A percentile compares a stretch with the other conserved stretches of the same genome.
phyloP scores from a whole-genome alignment of 2,888 invertebrate genomes.

The Lagria hirta region DNA sequence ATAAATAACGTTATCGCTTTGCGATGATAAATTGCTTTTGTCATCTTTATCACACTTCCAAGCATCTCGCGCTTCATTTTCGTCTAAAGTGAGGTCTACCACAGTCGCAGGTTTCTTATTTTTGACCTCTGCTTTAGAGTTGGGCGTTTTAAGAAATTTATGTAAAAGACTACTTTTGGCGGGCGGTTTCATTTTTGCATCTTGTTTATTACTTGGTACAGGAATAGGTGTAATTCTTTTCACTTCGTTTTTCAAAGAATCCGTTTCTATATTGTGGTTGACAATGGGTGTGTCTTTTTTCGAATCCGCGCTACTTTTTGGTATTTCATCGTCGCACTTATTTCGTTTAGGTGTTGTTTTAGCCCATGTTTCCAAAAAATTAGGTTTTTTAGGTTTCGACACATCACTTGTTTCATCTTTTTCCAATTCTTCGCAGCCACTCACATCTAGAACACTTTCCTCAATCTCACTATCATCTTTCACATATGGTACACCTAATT shows the following conservation, averaged over 20 bases:
- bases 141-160: constrained; percentile 26
- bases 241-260: too few relatives aligned
- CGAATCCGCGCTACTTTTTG: constrained; percentile 9
- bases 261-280: too few relatives aligned
- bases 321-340: constrained; percentile 8
- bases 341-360: constrained; percentile 34
- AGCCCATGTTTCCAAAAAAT: constrained; percentile 49
- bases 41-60: constrained; percentile 32
- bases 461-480: constrained; percentile 51
- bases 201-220: constrained; percentile 10
- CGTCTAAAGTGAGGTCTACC: constrained; percentile 30
- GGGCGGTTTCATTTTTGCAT: constrained; percentile 3
- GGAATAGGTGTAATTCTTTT: constrained; percentile 26
- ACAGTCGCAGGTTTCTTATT: constrained; percentile 16
- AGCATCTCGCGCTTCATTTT: constrained; percentile 38
- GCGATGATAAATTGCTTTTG: neutral
- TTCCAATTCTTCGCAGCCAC: constrained; percentile 39
- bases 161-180: constrained; percentile 8
- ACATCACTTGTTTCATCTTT: constrained; percentile 37
- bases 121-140: constrained; percentile 9
- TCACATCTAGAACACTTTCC: constrained; percentile 39
- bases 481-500: constrained; percentile 66
- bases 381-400: constrained; percentile 41
- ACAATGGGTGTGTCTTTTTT: too few relatives aligned
- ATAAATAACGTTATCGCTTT: constrained; percentile 2